phyloP scores from a whole-genome alignment of 2,888 invertebrate species.

The Hyposoter dolosus region DNA sequence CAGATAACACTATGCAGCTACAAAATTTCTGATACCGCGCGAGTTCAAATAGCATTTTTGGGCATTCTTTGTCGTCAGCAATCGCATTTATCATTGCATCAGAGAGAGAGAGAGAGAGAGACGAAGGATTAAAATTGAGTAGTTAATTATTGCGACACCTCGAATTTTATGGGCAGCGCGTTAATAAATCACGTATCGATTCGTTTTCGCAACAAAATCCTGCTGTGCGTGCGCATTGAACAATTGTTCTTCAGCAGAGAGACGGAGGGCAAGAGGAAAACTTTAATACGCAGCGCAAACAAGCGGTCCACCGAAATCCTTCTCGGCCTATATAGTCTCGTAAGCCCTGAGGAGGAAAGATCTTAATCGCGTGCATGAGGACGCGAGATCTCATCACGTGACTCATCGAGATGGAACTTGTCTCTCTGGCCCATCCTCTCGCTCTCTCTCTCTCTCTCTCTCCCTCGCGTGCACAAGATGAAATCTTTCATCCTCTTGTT shows the following conservation, averaged over 20 bases:
- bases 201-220: no score
- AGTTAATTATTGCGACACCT: no score
- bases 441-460: no score
- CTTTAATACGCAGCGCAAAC: conserved; percentile 15
- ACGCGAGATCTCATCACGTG: conserved; percentile 71
- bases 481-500: no score
- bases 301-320: conserved; percentile 18
- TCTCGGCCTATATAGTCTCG: conserved; percentile 34
- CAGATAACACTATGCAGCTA: conserved; percentile 14
- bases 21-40: not conserved
- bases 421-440: not conserved
- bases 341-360: conserved; percentile 64
- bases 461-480: no score
- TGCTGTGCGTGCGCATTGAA: no score
- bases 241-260: no score
- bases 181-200: no score
- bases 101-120: no score
- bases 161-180: no score
- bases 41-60: not conserved
- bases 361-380: conserved; percentile 65
- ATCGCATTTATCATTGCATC: no score
- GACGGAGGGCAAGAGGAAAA: not conserved
- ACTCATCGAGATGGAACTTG: conserved; percentile 78
- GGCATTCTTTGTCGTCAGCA: conserved; percentile 1
- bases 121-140: no score